Percentiles rank a stretch among this genome's conserved stretches.
Conservation (phyloP, 2,888 invertebrate genomes). For the Drosophila formosana region DNA sequence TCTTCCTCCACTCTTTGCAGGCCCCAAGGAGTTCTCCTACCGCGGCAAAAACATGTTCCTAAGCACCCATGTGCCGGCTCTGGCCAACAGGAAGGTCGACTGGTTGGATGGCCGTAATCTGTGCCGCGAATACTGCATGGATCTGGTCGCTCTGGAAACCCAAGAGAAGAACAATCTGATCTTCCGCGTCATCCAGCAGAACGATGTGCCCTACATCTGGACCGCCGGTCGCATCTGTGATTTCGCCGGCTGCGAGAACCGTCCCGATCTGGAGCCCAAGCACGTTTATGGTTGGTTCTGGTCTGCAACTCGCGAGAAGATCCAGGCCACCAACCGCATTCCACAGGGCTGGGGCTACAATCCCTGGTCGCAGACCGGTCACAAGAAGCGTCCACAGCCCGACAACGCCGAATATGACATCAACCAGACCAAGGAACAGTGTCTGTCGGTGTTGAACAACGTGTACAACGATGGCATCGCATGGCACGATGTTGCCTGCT, state of each 20-base stretch:
- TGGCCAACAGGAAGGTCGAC: constrained; percentile 93
- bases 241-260: constrained; percentile 96
- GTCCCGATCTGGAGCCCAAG: constrained; percentile 94
- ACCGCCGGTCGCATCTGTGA: constrained; percentile 96
- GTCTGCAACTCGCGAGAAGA: constrained; percentile 95
- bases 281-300: constrained; percentile 96
- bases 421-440: constrained; percentile 94
- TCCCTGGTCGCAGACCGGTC: constrained; percentile 95
- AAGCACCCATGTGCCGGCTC: constrained; percentile 92
- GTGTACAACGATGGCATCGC: constrained; percentile 97
- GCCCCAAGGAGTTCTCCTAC: constrained; percentile 96
- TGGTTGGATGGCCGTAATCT: constrained; percentile 96
- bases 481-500: constrained; percentile 97
- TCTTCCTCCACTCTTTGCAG: constrained; percentile 85
- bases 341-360: constrained; percentile 89
- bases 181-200: constrained; percentile 94
- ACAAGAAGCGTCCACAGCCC: constrained; percentile 94
- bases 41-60: constrained; percentile 95
- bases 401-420: constrained; percentile 97
- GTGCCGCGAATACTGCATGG: constrained; percentile 97
- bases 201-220: constrained; percentile 97
- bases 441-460: constrained; percentile 94
- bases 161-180: constrained; percentile 96
- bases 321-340: constrained; percentile 92
- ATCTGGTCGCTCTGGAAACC: constrained; percentile 94